A percentile compares a stretch with the other conserved stretches of the same genome.
phyloP scores from a whole-genome alignment of 2,113 vertebrate genomes.

The Poeciliopsis occidentalis region DNA sequence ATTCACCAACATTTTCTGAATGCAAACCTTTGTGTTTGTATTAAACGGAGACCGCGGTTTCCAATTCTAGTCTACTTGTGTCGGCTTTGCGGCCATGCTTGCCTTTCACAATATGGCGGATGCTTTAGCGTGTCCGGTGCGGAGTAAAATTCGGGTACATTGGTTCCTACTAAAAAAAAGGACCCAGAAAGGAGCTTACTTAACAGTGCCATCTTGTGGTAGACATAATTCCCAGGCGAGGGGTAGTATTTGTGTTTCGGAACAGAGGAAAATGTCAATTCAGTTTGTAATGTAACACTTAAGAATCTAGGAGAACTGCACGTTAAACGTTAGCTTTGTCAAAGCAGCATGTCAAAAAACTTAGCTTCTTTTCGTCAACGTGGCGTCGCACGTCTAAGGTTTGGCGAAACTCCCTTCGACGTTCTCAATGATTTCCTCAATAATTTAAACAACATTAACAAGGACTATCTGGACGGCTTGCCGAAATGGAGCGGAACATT shows the following conservation, averaged over 20 bases:
- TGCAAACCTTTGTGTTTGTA: too few species aligned
- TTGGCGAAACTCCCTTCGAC: slow-evolving; percentile 63
- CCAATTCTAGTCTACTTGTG: too few species aligned
- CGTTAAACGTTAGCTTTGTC: background rate
- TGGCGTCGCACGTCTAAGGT: slow-evolving; percentile 25
- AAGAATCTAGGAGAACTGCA: background rate
- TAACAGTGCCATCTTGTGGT: slow-evolving; percentile 47
- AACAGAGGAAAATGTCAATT: background rate
- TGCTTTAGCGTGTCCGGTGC: background rate
- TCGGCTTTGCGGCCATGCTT: background rate
- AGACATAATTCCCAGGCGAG: background rate
- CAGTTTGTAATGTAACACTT: background rate
- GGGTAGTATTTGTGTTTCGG: accelerated
- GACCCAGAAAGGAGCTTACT: accelerated
- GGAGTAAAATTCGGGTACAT: too few species aligned
- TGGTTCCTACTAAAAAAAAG: slow-evolving; percentile 32
- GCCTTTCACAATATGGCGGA: background rate
- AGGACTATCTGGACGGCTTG: slow-evolving; percentile 53
- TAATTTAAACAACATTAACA: slow-evolving; percentile 73
- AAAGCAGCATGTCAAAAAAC: slow-evolving; percentile 42
- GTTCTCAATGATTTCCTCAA: slow-evolving; percentile 69
- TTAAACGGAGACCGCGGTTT: too few species aligned
- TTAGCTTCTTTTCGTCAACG: background rate
- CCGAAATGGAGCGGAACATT: slow-evolving; percentile 58
- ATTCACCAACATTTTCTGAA: too few species aligned